phyloP scores from a whole-genome alignment of 2,113 vertebrate species.

The Eretmochelys imbricata region DNA sequence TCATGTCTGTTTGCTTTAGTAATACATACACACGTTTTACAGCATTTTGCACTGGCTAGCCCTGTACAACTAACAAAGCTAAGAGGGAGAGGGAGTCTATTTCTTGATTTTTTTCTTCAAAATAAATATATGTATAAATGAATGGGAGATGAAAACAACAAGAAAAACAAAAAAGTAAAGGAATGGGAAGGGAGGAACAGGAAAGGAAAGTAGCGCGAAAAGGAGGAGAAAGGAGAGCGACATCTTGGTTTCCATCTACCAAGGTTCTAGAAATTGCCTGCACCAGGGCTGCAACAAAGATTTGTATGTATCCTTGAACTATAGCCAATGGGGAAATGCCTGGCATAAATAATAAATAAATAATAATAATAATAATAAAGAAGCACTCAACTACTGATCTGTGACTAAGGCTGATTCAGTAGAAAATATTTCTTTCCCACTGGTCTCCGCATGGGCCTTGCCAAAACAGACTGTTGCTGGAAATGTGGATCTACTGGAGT shows the following conservation, averaged over 20 bases:
- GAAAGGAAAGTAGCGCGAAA: neutral
- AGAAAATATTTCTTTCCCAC: neutral
- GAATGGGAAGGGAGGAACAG: no score
- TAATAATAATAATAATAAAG: neutral
- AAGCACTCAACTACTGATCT: neutral
- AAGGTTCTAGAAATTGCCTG: neutral
- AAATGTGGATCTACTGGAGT: neutral
- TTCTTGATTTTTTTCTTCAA: neutral
- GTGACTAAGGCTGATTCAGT: neutral
- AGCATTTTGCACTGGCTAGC: conserved; percentile 51
- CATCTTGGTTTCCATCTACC: neutral
- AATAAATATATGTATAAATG: neutral
- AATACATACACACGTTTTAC: neutral
- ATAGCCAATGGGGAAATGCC: neutral
- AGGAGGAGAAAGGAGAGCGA: neutral
- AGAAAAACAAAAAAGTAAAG: neutral
- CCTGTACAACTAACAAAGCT: conserved; percentile 16
- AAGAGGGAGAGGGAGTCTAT: conserved; percentile 10
- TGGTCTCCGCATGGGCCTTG: neutral
- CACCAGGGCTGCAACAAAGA: neutral
- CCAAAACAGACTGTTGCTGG: neutral
- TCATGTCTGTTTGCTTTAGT: conserved; percentile 5
- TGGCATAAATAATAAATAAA: neutral
- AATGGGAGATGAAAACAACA: neutral
- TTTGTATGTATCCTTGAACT: neutral